Evolutionary conservation across 2,888 invertebrate genomes (phyloP).

Genomic region (Ophion costatus): DNA sequence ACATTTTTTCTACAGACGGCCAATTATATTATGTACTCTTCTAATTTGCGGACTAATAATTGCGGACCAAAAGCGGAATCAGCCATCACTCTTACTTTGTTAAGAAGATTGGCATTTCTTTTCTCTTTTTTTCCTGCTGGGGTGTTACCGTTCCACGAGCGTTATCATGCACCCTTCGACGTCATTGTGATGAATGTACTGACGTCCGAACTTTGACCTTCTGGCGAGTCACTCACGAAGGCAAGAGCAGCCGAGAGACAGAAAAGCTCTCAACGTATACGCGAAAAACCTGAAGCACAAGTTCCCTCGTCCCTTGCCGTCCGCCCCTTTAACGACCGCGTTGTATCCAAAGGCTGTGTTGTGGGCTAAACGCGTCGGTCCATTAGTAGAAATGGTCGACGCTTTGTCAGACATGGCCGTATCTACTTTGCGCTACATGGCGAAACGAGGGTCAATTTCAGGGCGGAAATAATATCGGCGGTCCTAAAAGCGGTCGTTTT

Average conservation of each 20-base stretch:
- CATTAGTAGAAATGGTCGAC: conserved; percentile 50
- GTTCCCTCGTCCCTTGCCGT: background rate
- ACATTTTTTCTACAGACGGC: too few relatives aligned
- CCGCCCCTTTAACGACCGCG: background rate
- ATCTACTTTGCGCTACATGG: conserved; percentile 16
- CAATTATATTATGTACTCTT: background rate
- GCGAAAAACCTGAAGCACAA: conserved; percentile 60
- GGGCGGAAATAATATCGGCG: background rate
- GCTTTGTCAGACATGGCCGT: conserved; percentile 33
- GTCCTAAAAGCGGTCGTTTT: background rate
- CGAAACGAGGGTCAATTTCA: conserved; percentile 20
- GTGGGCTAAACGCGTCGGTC: conserved; percentile 5
- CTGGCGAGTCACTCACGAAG: conserved; percentile 8
- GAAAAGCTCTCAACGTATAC: conserved; percentile 65
- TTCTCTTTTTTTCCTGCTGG: background rate
- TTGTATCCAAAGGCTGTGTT: conserved; percentile 16
- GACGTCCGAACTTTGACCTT: conserved; percentile 62
- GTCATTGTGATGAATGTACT: conserved; percentile 71
- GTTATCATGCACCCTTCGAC: conserved; percentile 72
- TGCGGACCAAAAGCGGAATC: background rate
- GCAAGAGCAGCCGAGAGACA: conserved; percentile 16
- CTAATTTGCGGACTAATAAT: background rate
- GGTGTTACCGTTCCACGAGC: conserved; percentile 10
- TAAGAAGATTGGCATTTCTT: conserved; percentile 25
- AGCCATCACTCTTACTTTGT: conserved; percentile 48